Percentiles rank a stretch among this genome's conserved stretches.
Evolutionary conservation across 2,888 invertebrate genomes (phyloP).

Genomic region (Seira musarum): DNA sequence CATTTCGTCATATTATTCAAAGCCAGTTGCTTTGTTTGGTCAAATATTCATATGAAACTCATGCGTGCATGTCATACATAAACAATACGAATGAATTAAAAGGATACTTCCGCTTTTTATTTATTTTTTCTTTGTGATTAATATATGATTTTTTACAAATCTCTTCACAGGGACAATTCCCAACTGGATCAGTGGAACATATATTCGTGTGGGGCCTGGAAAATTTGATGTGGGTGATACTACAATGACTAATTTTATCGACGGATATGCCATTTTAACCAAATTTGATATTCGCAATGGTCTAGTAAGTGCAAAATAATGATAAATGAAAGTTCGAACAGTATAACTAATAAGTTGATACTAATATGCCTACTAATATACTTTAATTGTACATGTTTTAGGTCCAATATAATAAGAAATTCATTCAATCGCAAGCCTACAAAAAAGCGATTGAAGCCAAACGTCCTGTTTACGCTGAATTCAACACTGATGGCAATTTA

Average conservation of each 20-base stretch:
- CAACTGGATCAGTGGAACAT: constrained; percentile 72
- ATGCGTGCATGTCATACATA: too few species aligned
- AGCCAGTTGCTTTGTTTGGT: too few species aligned
- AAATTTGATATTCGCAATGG: constrained; percentile 73
- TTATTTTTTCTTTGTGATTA: too few species aligned
- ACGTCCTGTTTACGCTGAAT: constrained; percentile 73
- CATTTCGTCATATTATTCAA: too few species aligned
- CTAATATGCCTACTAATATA: not conserved
- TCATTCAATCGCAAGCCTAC: constrained; percentile 73
- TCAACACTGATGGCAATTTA: constrained; percentile 74
- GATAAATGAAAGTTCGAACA: not conserved
- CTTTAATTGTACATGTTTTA: constrained; percentile 5
- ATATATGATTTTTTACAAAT: too few species aligned
- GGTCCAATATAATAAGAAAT: constrained; percentile 71
- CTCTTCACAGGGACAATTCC: constrained; percentile 72
- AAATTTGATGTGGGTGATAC: constrained; percentile 73
- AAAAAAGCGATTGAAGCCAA: constrained; percentile 72
- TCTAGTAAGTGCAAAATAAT: constrained; percentile 69
- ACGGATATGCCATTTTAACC: constrained; percentile 74
- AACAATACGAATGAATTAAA: too few species aligned
- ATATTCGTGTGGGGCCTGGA: constrained; percentile 74
- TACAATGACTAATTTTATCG: constrained; percentile 73
- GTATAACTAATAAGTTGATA: too few species aligned
- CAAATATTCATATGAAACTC: too few species aligned
- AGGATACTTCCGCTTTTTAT: too few species aligned